A percentile compares a stretch with the other conserved stretches of the same genome.
Conservation (phyloP, 2,888 invertebrate species). For the Emesis furor region DNA sequence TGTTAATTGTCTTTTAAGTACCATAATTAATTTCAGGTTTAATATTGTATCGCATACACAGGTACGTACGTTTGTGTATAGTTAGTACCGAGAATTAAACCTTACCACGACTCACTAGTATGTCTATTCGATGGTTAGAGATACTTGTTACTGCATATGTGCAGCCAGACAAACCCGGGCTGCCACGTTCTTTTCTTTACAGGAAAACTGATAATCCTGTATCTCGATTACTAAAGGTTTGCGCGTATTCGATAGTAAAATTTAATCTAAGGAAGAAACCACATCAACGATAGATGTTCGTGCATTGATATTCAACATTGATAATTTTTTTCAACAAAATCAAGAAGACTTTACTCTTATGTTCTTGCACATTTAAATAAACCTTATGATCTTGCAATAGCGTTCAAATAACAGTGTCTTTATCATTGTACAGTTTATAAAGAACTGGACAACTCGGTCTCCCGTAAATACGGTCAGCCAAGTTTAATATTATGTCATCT, state of each 20-base stretch:
- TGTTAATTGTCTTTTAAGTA: no score
- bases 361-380: neutral
- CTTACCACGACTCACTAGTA: no score
- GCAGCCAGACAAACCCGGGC: no score
- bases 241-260: neutral
- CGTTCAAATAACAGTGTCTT: slow-evolving; percentile 12
- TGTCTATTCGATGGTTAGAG: no score
- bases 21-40: no score
- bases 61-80: no score
- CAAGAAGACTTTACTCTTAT: slow-evolving; percentile 46
- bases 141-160: no score
- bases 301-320: slow-evolving; percentile 88
- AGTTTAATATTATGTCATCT: slow-evolving; percentile 72
- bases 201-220: no score
- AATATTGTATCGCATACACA: no score
- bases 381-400: neutral
- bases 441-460: slow-evolving; percentile 81
- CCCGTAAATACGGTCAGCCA: slow-evolving; percentile 78
- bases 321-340: slow-evolving; percentile 80
- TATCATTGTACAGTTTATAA: neutral
- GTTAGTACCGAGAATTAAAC: no score
- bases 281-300: slow-evolving; percentile 84
- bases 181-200: no score
- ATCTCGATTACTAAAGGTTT: no score
- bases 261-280: slow-evolving; percentile 44